phyloP scores from a whole-genome alignment of 2,113 vertebrate species.

The Rhinolophus sinicus region DNA sequence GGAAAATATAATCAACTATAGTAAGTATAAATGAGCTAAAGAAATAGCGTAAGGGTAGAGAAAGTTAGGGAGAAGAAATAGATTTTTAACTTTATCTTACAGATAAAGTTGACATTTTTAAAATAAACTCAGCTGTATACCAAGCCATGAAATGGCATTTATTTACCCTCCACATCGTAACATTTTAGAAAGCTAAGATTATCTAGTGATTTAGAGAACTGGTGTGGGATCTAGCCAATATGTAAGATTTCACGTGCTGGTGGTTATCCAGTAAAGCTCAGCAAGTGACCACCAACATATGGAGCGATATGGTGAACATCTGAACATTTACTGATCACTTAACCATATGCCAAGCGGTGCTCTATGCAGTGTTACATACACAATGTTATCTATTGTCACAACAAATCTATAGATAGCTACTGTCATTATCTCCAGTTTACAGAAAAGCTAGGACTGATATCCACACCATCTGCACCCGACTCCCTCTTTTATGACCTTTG shows the following conservation, averaged over 20 bases:
- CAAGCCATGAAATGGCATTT: not conserved
- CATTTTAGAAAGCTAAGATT: not conserved
- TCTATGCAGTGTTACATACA: not conserved
- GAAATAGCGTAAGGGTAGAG: not conserved
- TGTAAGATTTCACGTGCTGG: not conserved
- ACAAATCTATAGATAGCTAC: not conserved
- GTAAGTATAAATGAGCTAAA: not conserved
- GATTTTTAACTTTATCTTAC: not conserved
- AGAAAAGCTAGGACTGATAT: not conserved
- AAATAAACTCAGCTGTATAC: not conserved
- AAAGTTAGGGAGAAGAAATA: not conserved
- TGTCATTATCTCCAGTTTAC: not conserved
- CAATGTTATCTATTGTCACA: not conserved
- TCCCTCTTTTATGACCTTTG: not conserved
- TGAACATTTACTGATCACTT: not conserved
- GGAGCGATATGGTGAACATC: not conserved
- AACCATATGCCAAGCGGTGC: not conserved
- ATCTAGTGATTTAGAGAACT: not conserved
- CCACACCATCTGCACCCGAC: not conserved
- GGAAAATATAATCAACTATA: not conserved
- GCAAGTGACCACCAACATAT: not conserved
- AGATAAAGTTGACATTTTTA: conserved; percentile 27
- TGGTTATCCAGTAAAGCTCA: not conserved
- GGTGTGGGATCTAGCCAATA: not conserved
- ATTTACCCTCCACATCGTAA: not conserved